Base-by-base conservation (phyloP, 2,888 invertebrate species). In the Melinaea marsaeus region DNA sequence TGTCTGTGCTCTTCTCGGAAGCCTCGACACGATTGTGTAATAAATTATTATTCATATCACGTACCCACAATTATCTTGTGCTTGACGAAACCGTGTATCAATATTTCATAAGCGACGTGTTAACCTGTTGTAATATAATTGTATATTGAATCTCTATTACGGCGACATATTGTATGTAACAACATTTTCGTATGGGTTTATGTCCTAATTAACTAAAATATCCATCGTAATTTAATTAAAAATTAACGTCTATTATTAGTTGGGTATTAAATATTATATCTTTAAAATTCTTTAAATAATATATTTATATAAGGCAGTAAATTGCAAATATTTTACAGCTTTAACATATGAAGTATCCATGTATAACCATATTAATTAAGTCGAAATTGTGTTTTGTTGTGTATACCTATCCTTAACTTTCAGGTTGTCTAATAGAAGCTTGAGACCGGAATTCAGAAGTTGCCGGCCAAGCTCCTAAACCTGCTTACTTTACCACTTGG, bases 31-130 rank as follows among this genome's bases (percentile, higher is more conserved):
- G 51, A 74, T 74, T 71, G 63, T 72, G 68, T 79, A 76, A 79
- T 78, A 75, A 79, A 81, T 83, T 83, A 81, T 78, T 84, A 86
- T 83, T 83, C 81, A 83, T 76, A 75, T 75, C 80, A 80, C 79
- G 80, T 80, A 74, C 69, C 73, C 68, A 75, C 74, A 78, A 81
- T 82, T 79, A 84, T 80, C 79, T 77, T 68, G 54, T 13, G 45
- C 55, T 65, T 65, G 51, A 60, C 48, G 55, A 22, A 55, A 57
- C 54, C 55, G 35, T 55, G 45, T 57, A 58, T 55, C 57, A 80
- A 77, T 78, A 76, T 78, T 76, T 75, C 71, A 75, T 69, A 70
- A 72, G 65, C 69, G 68, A 70, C 64, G 72, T 71, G 71, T 68
- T 68, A 68, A 68, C 61, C 67, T 59, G 56, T 58, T 47, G 58